Evolutionary conservation across 1,140 invertebrate species (phyloP).

Genomic region (Chelonus insularis): DNA sequence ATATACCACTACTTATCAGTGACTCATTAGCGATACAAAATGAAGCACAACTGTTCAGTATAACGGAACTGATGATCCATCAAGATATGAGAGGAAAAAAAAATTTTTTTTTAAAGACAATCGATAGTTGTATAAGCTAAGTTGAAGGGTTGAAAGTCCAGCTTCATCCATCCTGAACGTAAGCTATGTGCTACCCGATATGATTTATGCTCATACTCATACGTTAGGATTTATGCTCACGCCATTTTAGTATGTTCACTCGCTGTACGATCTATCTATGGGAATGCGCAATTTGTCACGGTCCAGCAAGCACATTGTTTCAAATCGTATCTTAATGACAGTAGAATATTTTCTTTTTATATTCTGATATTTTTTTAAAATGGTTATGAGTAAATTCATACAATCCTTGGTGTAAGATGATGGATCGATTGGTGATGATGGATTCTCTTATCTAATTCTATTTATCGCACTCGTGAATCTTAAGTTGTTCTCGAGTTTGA

Average conservation of each 20-base stretch:
- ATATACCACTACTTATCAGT: too few relatives aligned
- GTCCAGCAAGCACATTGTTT: constrained; percentile 23
- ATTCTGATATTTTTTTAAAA: not conserved
- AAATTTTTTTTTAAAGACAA: not conserved
- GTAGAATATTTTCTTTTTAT: not conserved
- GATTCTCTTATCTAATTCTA: too few relatives aligned
- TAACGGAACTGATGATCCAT: not conserved
- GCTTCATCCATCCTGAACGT: constrained; percentile 2
- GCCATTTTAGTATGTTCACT: constrained; percentile 7
- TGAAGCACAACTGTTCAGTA: too few relatives aligned
- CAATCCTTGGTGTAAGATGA: too few relatives aligned
- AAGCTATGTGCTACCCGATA: constrained; percentile 23
- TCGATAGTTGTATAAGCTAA: constrained; percentile 1
- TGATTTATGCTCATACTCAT: constrained; percentile 33
- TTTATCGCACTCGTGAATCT: too few relatives aligned
- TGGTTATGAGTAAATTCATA: not conserved
- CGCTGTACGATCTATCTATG: not conserved
- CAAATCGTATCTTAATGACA: constrained; percentile 23
- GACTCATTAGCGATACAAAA: too few relatives aligned
- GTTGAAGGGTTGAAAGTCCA: not conserved
- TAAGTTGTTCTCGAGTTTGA: too few relatives aligned
- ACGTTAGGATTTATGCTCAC: constrained; percentile 27
- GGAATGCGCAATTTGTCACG: constrained; percentile 26
- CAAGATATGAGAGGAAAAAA: not conserved
- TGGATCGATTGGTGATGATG: too few relatives aligned